Evolutionary conservation across 1,140 invertebrate species (phyloP), one percentile per base, ranked within the genome.

Genomic region (Agrypnia vestita): DNA sequence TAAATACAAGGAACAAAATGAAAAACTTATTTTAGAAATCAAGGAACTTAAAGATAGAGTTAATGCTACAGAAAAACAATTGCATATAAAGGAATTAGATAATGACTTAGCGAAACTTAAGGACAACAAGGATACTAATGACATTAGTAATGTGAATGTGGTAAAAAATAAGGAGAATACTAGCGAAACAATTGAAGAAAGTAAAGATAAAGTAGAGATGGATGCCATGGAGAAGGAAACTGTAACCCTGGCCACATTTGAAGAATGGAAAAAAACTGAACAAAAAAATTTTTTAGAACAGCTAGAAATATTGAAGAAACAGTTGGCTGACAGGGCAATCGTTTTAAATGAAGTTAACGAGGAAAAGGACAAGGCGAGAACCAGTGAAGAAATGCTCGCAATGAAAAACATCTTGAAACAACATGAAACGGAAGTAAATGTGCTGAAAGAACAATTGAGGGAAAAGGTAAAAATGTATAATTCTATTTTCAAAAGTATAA

Each of bases 31-130:
- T 15, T 86, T 87, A 46, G 91, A 92, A 83, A 91, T 92, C 73
- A 92, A 92, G 84, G 89, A 88, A 56, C 82, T 92, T 9, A 92
- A 92, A 82, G 91, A 92, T 80, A 87, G 90, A 80, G 75, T 92
- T 0, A 92, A 92, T 84, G 86, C 86, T 79, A 90, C 90, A 84
- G 89, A 92, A 84, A 88, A 89, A 85, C 78, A 91, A 76, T 61
- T 47, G 35, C 21, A 80, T 64, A n/a, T 4, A n/a, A 53, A 55
- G 17, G 69, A 78, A 6, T 46, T 46, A 0, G n/a, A 61, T 51
- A 56, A 62, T n/a, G 44, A 55, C 47, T 15, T 13, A 25, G 59
- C 78, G 59, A 78, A 79, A 44, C 62, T 81, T 73, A 67, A 44
- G 8, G 46, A 79, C 19, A 61, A 53, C 19, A 49, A 44, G 49